Evolutionary conservation across 2,888 invertebrate species (phyloP).

Genomic region (Caenorhabditis sulstoni): DNA sequence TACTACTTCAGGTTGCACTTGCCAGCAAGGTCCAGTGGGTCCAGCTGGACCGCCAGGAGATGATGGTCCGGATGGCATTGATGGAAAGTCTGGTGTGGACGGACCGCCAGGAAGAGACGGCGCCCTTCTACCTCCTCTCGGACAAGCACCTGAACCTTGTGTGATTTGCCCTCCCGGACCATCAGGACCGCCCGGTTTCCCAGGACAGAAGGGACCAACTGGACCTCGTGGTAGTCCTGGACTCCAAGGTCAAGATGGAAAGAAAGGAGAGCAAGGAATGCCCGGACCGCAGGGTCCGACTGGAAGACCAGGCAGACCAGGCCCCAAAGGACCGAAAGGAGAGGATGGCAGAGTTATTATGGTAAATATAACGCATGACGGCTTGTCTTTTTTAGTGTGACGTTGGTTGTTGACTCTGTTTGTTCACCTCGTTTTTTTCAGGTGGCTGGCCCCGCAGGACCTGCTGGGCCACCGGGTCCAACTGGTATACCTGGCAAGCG

Average conservation of each 20-base stretch:
- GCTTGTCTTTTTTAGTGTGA: not conserved
- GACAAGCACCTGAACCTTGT: conserved; percentile 74
- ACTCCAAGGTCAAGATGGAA: conserved; percentile 75
- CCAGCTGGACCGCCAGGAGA: conserved; percentile 69
- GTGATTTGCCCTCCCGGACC: conserved; percentile 78
- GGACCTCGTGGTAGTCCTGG: conserved; percentile 73
- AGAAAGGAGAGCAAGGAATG: conserved; percentile 77
- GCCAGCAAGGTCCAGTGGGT: conserved; percentile 68
- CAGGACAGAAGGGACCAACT: conserved; percentile 77
- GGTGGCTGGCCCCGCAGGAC: conserved; percentile 70
- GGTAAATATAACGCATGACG: conserved; percentile 45
- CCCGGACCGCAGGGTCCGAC: conserved; percentile 76
- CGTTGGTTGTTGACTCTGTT: not conserved
- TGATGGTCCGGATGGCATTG: conserved; percentile 67
- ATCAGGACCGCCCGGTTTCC: conserved; percentile 74
- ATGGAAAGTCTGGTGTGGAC: conserved; percentile 67
- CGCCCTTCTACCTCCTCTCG: conserved; percentile 59
- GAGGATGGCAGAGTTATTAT: conserved; percentile 69
- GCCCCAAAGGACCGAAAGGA: conserved; percentile 69
- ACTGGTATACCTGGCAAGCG: conserved; percentile 63
- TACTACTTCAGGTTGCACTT: conserved; percentile 60
- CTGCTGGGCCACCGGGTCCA: conserved; percentile 65
- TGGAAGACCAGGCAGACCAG: conserved; percentile 69
- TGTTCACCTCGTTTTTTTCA: conserved; percentile 22
- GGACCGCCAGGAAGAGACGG: conserved; percentile 66